phyloP scores from a whole-genome alignment of 2,888 invertebrate genomes.

The Papilio gigon region DNA sequence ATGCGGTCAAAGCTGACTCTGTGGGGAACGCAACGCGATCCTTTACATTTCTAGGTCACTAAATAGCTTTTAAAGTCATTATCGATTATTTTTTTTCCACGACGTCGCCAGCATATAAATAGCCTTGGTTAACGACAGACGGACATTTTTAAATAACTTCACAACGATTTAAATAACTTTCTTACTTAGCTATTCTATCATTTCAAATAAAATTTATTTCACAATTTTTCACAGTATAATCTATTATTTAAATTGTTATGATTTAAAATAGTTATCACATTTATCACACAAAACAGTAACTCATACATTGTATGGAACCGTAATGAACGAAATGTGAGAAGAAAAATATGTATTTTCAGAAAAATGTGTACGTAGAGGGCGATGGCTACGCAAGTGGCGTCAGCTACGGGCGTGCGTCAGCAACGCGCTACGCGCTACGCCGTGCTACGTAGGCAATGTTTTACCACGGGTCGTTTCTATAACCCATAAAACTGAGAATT shows the following conservation, averaged over 20 bases:
- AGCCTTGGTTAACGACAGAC: constrained; percentile 34
- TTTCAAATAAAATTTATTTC: neutral
- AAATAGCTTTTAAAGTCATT: constrained; percentile 65
- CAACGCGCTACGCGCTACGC: constrained; percentile 43
- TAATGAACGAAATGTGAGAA: neutral
- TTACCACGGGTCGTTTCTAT: constrained; percentile 31
- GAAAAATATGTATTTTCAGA: constrained; percentile 2
- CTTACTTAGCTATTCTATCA: neutral
- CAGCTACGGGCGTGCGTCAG: constrained; percentile 52
- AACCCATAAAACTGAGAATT: neutral
- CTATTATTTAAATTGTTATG: neutral
- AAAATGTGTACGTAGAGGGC: constrained; percentile 27
- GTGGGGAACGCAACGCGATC: constrained; percentile 66
- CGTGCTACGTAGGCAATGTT: constrained; percentile 44
- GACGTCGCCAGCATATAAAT: constrained; percentile 43
- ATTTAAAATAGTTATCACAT: neutral
- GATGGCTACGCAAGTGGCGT: constrained; percentile 46
- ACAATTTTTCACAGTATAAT: too few relatives aligned
- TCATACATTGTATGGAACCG: neutral
- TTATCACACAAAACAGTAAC: neutral
- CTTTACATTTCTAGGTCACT: constrained; percentile 71
- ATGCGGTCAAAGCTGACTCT: constrained; percentile 62
- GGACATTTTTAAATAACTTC: constrained; percentile 32
- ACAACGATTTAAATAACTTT: constrained; percentile 14
- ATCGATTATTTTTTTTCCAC: constrained; percentile 63